Evolutionary conservation across 2,113 vertebrate species (phyloP).

Genomic region (Pimephales promelas): DNA sequence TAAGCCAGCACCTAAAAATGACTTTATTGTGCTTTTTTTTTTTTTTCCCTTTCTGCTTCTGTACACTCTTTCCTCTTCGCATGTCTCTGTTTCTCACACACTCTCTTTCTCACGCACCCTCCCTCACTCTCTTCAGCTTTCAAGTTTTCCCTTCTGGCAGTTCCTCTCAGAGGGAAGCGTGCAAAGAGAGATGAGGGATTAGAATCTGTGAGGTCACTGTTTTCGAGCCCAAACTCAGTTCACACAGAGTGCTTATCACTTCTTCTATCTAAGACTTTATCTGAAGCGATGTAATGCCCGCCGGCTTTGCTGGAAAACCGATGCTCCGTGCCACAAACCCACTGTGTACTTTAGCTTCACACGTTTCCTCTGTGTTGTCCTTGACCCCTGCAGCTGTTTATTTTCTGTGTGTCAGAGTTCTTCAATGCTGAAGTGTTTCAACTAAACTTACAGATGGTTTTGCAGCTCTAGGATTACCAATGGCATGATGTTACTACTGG

Average conservation of each 20-base stretch:
- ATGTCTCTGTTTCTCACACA: constrained; percentile 35
- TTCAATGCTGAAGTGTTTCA: background rate
- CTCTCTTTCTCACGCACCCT: constrained; percentile 35
- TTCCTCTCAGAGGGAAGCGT: constrained; percentile 58
- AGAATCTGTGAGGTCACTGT: constrained; percentile 67
- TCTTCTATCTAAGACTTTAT: constrained; percentile 55
- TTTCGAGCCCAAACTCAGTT: constrained; percentile 61
- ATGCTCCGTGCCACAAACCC: constrained; percentile 5
- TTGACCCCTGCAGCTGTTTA: constrained; percentile 28
- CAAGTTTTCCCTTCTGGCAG: constrained; percentile 64
- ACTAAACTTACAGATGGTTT: constrained; percentile 29
- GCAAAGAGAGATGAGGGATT: constrained; percentile 58
- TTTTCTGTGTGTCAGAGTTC: background rate
- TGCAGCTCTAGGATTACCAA: constrained; percentile 31
- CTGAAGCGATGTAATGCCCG: constrained; percentile 33
- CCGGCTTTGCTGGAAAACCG: background rate
- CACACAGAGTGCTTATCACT: constrained; percentile 60
- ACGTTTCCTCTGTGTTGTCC: constrained; percentile 15
- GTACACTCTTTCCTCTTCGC: constrained; percentile 32
- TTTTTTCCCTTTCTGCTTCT: constrained; percentile 10
- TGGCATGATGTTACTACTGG: constrained; percentile 52
- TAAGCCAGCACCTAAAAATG: constrained; percentile 66
- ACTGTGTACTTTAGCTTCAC: constrained; percentile 31
- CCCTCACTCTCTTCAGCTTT: constrained; percentile 59
- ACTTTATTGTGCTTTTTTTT: constrained; percentile 50